A percentile compares a stretch with the other conserved stretches of the same genome.
Conservation (phyloP, 1,140 invertebrate genomes). For the Lordiphosa clarofinis region DNA sequence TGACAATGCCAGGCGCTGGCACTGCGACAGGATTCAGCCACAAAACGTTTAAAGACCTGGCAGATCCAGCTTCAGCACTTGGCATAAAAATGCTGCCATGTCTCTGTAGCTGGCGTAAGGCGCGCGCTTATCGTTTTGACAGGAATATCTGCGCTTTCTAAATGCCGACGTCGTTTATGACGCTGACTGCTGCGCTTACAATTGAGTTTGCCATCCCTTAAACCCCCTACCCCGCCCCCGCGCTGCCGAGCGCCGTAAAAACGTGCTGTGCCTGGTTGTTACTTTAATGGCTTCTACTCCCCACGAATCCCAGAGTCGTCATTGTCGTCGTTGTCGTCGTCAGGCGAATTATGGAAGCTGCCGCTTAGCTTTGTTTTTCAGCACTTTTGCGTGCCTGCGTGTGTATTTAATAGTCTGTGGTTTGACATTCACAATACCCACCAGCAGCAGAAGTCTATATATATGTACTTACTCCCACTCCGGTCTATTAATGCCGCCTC, state of each 20-base stretch:
- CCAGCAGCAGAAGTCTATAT: slow-evolving; percentile 15
- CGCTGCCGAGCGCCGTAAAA: slow-evolving; percentile 54
- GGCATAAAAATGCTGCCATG: slow-evolving; percentile 62
- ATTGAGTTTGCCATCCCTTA: slow-evolving; percentile 53
- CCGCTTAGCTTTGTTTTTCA: slow-evolving; percentile 66
- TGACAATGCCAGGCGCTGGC: slow-evolving; percentile 58
- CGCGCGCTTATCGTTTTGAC: slow-evolving; percentile 74
- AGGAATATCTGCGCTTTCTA: slow-evolving; percentile 77
- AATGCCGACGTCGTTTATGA: slow-evolving; percentile 75
- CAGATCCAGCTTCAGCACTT: slow-evolving; percentile 46
- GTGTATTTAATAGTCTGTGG: slow-evolving; percentile 76
- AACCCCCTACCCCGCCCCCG: too few relatives aligned
- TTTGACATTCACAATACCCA: slow-evolving; percentile 67
- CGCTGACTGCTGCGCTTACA: slow-evolving; percentile 72
- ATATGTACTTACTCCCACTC: slow-evolving; percentile 23
- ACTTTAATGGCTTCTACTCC: slow-evolving; percentile 76
- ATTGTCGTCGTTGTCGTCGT: slow-evolving; percentile 29
- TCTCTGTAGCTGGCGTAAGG: slow-evolving; percentile 30
- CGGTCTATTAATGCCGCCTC: slow-evolving; percentile 54
- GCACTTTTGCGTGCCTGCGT: slow-evolving; percentile 73
- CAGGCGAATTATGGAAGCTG: slow-evolving; percentile 74
- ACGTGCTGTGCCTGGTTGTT: slow-evolving; percentile 76
- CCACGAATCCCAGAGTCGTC: slow-evolving; percentile 63
- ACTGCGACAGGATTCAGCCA: slow-evolving; percentile 34
- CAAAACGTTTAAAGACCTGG: slow-evolving; percentile 72